Percentiles rank a stretch among this genome's conserved stretches.
These are phyloP conservation scores for Rhodeus uyekii DNA, from an alignment of 2,797 vertebrate genomes.

Conservation along the genomic window DNA sequence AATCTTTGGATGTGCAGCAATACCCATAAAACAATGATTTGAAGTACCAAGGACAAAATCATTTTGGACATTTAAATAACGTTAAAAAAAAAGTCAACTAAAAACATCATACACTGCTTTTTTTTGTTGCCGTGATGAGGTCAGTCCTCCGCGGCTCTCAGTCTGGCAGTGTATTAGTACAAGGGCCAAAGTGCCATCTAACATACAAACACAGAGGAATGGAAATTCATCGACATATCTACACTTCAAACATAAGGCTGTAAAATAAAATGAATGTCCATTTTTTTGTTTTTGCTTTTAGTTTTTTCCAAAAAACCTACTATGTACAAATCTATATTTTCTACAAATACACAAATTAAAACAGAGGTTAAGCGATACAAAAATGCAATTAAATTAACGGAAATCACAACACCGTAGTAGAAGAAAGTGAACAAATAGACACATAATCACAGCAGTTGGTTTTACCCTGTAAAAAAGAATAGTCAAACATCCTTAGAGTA, in stretches of 20 bases:
- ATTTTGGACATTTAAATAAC: slow-evolving; percentile 85
- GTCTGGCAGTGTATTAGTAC: slow-evolving; percentile 91
- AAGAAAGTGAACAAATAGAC: slow-evolving; percentile 86
- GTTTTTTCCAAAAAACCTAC: slow-evolving; percentile 77
- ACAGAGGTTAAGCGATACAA: slow-evolving; percentile 87
- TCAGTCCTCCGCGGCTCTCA: slow-evolving; percentile 81
- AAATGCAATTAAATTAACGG: slow-evolving; percentile 89
- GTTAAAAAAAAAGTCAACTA: slow-evolving; percentile 68
- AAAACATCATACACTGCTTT: slow-evolving; percentile 78
- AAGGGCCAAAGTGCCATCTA: slow-evolving; percentile 85
- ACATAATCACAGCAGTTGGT: slow-evolving; percentile 94
- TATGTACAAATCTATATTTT: slow-evolving; percentile 95
- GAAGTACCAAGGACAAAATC: slow-evolving; percentile 63
- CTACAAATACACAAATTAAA: slow-evolving; percentile 98
- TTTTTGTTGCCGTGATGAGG: slow-evolving; percentile 77
- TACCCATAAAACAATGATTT: slow-evolving; percentile 79
- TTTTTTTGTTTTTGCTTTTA: slow-evolving; percentile 66
- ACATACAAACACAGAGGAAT: slow-evolving; percentile 82
- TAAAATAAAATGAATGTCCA: slow-evolving; percentile 82
- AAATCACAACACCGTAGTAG: slow-evolving; percentile 87
- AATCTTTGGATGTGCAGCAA: slow-evolving; percentile 90
- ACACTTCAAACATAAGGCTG: slow-evolving; percentile 86
- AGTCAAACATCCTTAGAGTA: slow-evolving; percentile 79
- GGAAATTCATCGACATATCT: slow-evolving; percentile 84
- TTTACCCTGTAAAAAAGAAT: slow-evolving; percentile 99